Evolutionary conservation across 2,888 invertebrate species (phyloP).

Genomic region (Drosophila mimica): DNA sequence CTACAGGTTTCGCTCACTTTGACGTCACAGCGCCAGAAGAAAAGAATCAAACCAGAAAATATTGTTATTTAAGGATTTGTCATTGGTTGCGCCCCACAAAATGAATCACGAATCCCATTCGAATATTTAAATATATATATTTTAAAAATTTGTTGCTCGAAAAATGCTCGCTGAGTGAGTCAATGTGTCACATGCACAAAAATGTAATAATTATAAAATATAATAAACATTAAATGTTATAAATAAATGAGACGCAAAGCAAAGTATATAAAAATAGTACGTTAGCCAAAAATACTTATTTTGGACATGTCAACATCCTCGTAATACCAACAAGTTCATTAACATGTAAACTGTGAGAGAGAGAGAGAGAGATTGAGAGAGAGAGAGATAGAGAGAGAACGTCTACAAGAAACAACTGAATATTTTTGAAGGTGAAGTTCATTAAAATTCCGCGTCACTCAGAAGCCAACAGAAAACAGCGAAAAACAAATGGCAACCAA

Average conservation of each 20-base stretch:
- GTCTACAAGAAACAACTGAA: background rate
- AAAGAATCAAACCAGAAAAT: conserved; percentile 5
- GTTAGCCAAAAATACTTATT: conserved; percentile 20
- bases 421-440: conserved; percentile 72
- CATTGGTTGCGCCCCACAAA: conserved; percentile 1
- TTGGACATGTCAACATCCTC: conserved; percentile 21
- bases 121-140: conserved; percentile 22
- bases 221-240: conserved; percentile 43
- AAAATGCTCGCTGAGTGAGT: conserved; percentile 46
- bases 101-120: conserved; percentile 47
- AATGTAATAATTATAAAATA: conserved; percentile 52
- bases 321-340: conserved; percentile 65
- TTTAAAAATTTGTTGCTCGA: conserved; percentile 17
- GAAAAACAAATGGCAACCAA: conserved; percentile 37
- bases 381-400: no score
- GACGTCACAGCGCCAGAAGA: conserved; percentile 53
- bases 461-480: conserved; percentile 24
- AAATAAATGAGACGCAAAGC: conserved; percentile 48
- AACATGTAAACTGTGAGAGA: conserved; percentile 63
- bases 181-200: conserved; percentile 64
- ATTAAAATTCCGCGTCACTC: conserved; percentile 77
- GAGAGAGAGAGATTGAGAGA: background rate
- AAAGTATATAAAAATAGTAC: conserved; percentile 25
- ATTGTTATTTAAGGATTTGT: conserved; percentile 32
- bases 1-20: conserved; percentile 37